Percentiles rank a stretch among this genome's conserved stretches.
These are phyloP conservation scores for Phataginus tetradactyla DNA, from an alignment of 2,797 vertebrate species.

Conservation along the genomic window DNA sequence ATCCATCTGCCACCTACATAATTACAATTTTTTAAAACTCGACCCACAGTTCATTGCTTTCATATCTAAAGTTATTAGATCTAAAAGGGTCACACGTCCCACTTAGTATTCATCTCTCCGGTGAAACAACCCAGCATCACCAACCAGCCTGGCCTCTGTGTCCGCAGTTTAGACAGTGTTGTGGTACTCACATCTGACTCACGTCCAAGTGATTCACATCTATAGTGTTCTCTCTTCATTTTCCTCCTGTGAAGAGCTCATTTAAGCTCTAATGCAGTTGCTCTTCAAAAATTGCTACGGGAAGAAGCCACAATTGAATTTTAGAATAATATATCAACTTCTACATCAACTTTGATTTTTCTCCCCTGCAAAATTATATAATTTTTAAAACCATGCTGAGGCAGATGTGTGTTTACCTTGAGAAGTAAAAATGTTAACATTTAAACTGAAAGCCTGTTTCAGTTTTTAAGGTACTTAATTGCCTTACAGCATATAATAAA, in stretches of 20 bases:
- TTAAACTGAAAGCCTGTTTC: constrained; percentile 79
- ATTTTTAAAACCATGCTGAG: constrained; percentile 68
- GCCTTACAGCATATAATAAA: constrained; percentile 78
- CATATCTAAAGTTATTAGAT: not conserved
- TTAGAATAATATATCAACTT: constrained; percentile 27
- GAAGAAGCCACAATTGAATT: not conserved
- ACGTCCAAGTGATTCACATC: not conserved
- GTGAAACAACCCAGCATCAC: not conserved
- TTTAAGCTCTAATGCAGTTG: not conserved
- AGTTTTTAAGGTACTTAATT: constrained; percentile 81
- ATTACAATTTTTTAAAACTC: not conserved
- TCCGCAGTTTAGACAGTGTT: not conserved
- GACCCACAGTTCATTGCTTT: not conserved
- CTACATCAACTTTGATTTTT: constrained; percentile 18
- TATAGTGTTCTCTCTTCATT: not conserved
- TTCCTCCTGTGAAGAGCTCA: not conserved
- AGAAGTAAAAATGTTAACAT: constrained; percentile 79
- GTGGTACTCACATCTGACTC: not conserved
- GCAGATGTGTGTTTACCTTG: constrained; percentile 79
- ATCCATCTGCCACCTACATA: not conserved
- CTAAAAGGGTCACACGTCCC: not conserved
- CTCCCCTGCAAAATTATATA: constrained; percentile 5
- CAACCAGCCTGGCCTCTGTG: not conserved
- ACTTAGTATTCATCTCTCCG: not conserved
- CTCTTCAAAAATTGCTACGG: not conserved